phyloP scores from a whole-genome alignment of 2,888 invertebrate genomes.

The Pollenia griseotomentosa region DNA sequence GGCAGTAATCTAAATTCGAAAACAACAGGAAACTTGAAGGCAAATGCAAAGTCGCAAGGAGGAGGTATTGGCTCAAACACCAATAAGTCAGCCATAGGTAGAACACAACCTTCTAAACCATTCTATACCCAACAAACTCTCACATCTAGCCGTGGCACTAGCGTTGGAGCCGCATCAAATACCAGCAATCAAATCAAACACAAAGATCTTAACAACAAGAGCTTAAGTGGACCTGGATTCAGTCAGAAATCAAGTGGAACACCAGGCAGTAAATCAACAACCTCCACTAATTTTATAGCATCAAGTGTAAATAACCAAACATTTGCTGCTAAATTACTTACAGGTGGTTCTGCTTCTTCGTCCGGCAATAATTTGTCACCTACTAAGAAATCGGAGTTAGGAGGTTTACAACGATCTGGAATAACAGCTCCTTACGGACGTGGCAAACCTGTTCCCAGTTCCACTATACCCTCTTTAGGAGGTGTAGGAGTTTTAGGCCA shows the following conservation, averaged over 20 bases:
- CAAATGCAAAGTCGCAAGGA: slow-evolving; percentile 74
- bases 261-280: slow-evolving; percentile 70
- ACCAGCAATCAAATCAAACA: slow-evolving; percentile 56
- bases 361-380: slow-evolving; percentile 72
- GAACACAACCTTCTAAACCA: slow-evolving; percentile 81
- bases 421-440: slow-evolving; percentile 81
- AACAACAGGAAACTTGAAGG: slow-evolving; percentile 74
- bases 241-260: slow-evolving; percentile 86
- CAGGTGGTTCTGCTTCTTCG: slow-evolving; percentile 78
- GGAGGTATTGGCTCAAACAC: slow-evolving; percentile 57
- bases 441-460: slow-evolving; percentile 79
- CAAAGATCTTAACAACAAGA: slow-evolving; percentile 71
- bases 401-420: slow-evolving; percentile 77
- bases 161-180: slow-evolving; percentile 38
- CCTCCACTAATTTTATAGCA: slow-evolving; percentile 45
- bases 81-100: slow-evolving; percentile 72
- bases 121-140: slow-evolving; percentile 76
- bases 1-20: slow-evolving; percentile 56
- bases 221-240: slow-evolving; percentile 13
- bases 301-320: slow-evolving; percentile 78
- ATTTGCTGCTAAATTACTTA: slow-evolving; percentile 85
- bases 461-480: slow-evolving; percentile 76
- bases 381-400: slow-evolving; percentile 79
- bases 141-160: slow-evolving; percentile 74
- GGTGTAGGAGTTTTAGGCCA: slow-evolving; percentile 76